These are phyloP conservation scores for Cynopterus brachyotis DNA, from an alignment of 2,113 vertebrate genomes.

Conservation along the genomic window DNA sequence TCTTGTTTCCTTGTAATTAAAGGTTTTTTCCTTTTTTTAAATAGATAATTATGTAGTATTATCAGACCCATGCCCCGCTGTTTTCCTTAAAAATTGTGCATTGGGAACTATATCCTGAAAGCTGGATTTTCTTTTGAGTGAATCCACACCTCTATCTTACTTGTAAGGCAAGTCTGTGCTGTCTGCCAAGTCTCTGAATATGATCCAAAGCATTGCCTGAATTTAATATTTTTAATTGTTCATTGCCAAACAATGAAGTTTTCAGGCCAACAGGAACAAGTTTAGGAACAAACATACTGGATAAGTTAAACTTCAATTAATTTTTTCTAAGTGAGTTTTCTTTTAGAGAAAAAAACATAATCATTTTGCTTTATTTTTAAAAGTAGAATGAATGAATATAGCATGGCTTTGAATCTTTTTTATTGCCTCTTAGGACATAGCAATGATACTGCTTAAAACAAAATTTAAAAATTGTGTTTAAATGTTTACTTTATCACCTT, in stretches of 20 bases:
- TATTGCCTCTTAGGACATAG: slow-evolving; percentile 4
- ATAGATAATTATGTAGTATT: background rate
- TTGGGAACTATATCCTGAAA: background rate
- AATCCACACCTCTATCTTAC: background rate
- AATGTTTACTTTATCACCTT: background rate
- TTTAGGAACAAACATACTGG: background rate
- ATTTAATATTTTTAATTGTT: slow-evolving; percentile 47
- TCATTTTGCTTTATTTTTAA: slow-evolving; percentile 30
- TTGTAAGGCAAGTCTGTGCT: slow-evolving; percentile 28
- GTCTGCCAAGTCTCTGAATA: background rate
- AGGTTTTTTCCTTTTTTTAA: background rate
- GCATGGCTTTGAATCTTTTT: background rate
- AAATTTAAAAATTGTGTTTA: slow-evolving; percentile 47
- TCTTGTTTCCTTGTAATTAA: background rate
- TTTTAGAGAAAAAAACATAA: background rate
- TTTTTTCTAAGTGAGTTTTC: background rate
- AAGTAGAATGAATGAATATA: background rate
- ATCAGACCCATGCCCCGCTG: background rate
- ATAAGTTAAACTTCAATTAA: slow-evolving; percentile 25
- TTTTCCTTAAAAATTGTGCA: background rate
- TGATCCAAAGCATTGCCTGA: slow-evolving; percentile 46
- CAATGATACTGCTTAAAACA: background rate
- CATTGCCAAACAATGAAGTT: slow-evolving; percentile 61
- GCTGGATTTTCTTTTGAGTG: background rate
- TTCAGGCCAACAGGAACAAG: slow-evolving; percentile 53